Conservation (phyloP, 2,888 invertebrate genomes). For the Hypena proboscidalis region DNA sequence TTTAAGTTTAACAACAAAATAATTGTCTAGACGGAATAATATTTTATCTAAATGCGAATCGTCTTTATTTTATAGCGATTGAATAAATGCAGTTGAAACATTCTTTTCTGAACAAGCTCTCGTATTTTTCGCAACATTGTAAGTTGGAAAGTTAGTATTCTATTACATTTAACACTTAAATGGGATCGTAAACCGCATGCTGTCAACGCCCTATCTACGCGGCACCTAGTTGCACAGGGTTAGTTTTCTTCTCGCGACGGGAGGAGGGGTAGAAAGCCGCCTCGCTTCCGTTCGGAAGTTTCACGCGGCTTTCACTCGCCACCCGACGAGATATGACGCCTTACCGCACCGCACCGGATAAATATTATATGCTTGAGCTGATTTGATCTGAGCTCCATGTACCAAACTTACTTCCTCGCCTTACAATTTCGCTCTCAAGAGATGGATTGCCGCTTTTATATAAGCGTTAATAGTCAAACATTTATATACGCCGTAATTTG, state of each 20-base stretch:
- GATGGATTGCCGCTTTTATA: slow-evolving; percentile 22
- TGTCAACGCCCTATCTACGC: slow-evolving; percentile 42
- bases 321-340: slow-evolving; percentile 59
- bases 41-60: too few relatives aligned
- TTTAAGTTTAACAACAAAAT: not conserved
- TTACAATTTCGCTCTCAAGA: slow-evolving; percentile 29
- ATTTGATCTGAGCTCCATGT: slow-evolving; percentile 48
- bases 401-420: slow-evolving; percentile 40
- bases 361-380: slow-evolving; percentile 56
- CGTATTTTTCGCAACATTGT: slow-evolving; percentile 27
- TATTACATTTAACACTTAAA: slow-evolving; percentile 41
- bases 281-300: slow-evolving; percentile 79
- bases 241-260: slow-evolving; percentile 65
- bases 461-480: slow-evolving; percentile 22
- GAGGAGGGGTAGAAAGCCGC: slow-evolving; percentile 80
- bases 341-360: slow-evolving; percentile 49
- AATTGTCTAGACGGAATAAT: too few relatives aligned
- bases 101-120: slow-evolving; percentile 11
- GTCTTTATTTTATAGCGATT: too few relatives aligned
- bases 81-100: slow-evolving; percentile 14
- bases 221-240: slow-evolving; percentile 52
- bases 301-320: slow-evolving; percentile 78
- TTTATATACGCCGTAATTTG: slow-evolving; percentile 25
- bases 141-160: slow-evolving; percentile 34
- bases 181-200: slow-evolving; percentile 43